Evolutionary conservation across 1,140 invertebrate species (phyloP).

Genomic region (Archivesica marissinica): DNA sequence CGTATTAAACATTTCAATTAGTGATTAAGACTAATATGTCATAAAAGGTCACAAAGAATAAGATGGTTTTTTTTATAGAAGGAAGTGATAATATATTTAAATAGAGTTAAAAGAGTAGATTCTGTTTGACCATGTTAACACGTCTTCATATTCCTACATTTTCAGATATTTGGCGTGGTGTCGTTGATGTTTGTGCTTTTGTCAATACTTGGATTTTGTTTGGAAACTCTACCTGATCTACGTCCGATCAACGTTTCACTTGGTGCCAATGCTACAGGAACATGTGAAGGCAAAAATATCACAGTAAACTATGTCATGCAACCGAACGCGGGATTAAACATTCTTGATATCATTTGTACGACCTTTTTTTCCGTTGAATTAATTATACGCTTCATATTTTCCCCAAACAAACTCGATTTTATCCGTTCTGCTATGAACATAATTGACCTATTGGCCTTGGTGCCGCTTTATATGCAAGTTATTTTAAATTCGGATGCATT

Average conservation of each 20-base stretch:
- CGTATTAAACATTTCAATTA: no score
- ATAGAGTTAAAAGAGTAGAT: no score
- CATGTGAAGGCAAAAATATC: slow-evolving; percentile 28
- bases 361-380: slow-evolving; percentile 85
- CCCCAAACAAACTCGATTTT: slow-evolving; percentile 83
- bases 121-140: no score
- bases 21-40: no score
- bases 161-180: slow-evolving; percentile 90
- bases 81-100: no score
- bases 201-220: slow-evolving; percentile 95
- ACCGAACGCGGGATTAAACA: slow-evolving; percentile 72
- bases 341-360: slow-evolving; percentile 83
- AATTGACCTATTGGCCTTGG: slow-evolving; percentile 84
- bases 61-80: no score
- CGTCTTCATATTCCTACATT: no score
- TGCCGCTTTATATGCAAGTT: slow-evolving; percentile 84
- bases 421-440: slow-evolving; percentile 84
- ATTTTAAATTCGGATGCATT: slow-evolving; percentile 72
- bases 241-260: slow-evolving; percentile 85
- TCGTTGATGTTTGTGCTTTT: slow-evolving; percentile 96
- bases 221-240: slow-evolving; percentile 95
- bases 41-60: no score
- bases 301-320: slow-evolving; percentile 60
- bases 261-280: slow-evolving; percentile 59
- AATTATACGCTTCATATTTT: slow-evolving; percentile 83